A percentile compares a stretch with the other conserved stretches of the same genome.
Conservation (phyloP, 2,888 invertebrate species). For the Eupsilia transversa region DNA sequence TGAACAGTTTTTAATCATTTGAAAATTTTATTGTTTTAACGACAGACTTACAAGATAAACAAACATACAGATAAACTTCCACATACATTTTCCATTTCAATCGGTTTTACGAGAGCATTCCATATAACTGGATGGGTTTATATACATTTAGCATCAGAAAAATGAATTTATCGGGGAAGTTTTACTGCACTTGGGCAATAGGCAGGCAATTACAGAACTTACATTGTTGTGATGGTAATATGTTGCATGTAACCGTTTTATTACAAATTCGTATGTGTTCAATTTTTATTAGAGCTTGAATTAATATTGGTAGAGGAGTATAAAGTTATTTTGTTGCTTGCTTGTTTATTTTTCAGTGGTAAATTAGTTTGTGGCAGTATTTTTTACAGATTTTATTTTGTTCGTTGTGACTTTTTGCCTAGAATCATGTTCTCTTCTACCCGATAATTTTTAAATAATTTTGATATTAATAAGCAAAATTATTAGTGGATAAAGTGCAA, state of each 20-base stretch:
- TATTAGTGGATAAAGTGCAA: too few species aligned
- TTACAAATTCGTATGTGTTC: slow-evolving; percentile 26
- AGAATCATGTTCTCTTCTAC: background rate
- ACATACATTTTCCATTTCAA: slow-evolving; percentile 22
- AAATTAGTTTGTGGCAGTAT: background rate
- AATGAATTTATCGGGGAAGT: slow-evolving; percentile 78
- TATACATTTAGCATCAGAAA: slow-evolving; percentile 68
- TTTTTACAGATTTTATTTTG: background rate
- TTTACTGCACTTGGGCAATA: slow-evolving; percentile 69
- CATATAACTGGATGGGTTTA: slow-evolving; percentile 40
- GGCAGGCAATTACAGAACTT: slow-evolving; percentile 64
- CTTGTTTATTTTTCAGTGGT: slow-evolving; percentile 18
- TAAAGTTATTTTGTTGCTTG: slow-evolving; percentile 40
- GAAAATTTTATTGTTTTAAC: too few species aligned
- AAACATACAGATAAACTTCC: slow-evolving; percentile 1
- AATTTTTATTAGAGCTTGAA: slow-evolving; percentile 39
- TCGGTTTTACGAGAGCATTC: slow-evolving; percentile 41
- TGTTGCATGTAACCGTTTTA: slow-evolving; percentile 52
- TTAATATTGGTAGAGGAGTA: slow-evolving; percentile 24
- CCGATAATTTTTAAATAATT: background rate
- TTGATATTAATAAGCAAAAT: too few species aligned
- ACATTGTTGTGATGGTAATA: slow-evolving; percentile 56
- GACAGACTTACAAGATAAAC: background rate
- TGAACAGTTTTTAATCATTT: too few species aligned
- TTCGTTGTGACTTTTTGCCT: background rate